These are phyloP conservation scores for Dromius quadrimaculatus DNA, from an alignment of 2,888 invertebrate species.

Conservation along the genomic window DNA sequence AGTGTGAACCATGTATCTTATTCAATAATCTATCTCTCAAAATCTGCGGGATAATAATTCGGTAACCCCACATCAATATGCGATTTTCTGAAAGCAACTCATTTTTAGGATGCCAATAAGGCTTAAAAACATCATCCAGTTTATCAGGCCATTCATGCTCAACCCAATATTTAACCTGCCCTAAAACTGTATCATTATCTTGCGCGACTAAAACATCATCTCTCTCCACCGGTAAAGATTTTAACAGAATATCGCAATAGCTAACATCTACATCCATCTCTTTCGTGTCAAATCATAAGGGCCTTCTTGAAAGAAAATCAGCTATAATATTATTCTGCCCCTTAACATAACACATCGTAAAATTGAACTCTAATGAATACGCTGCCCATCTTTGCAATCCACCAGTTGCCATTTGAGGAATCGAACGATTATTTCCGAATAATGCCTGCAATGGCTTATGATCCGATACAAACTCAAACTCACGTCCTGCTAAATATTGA, in stretches of 20 bases:
- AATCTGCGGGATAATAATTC: neutral
- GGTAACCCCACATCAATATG: slow-evolving; percentile 11
- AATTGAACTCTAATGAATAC: slow-evolving; percentile 5
- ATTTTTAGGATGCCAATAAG: neutral
- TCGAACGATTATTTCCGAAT: slow-evolving; percentile 57
- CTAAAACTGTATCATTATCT: neutral
- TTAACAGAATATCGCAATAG: neutral
- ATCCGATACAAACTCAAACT: too few species aligned
- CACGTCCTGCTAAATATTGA: too few species aligned
- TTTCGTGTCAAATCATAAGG: neutral
- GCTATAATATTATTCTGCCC: neutral
- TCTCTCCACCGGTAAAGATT: neutral
- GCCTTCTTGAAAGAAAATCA: neutral
- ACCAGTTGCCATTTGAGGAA: slow-evolving; percentile 59
- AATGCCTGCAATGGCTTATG: too few species aligned
- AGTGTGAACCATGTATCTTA: neutral
- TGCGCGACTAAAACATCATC: neutral
- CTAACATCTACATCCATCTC: neutral
- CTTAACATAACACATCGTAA: slow-evolving; percentile 10
- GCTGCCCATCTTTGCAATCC: slow-evolving; percentile 58
- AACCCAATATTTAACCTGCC: neutral
- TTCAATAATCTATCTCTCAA: neutral
- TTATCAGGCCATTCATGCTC: neutral
- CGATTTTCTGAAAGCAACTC: neutral
- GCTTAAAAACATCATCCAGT: neutral